These are phyloP conservation scores for Argyresthia albistria DNA, from an alignment of 2,888 invertebrate species.

Conservation along the genomic window DNA sequence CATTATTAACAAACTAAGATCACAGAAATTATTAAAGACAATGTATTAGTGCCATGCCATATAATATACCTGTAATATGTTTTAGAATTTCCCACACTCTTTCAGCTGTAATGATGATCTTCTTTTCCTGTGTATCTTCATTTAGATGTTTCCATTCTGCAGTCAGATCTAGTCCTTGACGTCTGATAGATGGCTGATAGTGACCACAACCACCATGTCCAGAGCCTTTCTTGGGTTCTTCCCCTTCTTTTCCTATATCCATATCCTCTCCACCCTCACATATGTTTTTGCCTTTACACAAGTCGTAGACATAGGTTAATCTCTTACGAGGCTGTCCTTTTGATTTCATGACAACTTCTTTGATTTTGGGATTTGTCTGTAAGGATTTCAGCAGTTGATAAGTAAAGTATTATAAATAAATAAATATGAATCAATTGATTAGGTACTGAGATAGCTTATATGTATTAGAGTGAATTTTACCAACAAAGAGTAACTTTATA, in stretches of 20 bases:
- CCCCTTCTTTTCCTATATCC: conserved; percentile 89
- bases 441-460: too few relatives aligned
- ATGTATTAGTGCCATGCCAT: neutral
- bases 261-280: conserved; percentile 99
- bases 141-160: conserved; percentile 99
- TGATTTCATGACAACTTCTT: conserved; percentile 95
- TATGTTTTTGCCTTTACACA: conserved; percentile 97
- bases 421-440: too few relatives aligned
- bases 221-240: conserved; percentile 70
- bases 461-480: too few relatives aligned
- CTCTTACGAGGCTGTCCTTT: conserved; percentile 97
- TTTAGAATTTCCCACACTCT: conserved; percentile 97
- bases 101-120: conserved; percentile 94
- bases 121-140: conserved; percentile 98
- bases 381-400: conserved; percentile 22
- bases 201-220: conserved; percentile 98
- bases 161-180: conserved; percentile 91
- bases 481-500: too few relatives aligned
- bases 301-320: conserved; percentile 94
- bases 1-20: neutral
- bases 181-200: conserved; percentile 94
- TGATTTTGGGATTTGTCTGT: conserved; percentile 91
- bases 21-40: neutral
- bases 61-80: conserved; percentile 86
- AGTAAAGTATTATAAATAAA: too few relatives aligned